These are phyloP conservation scores for Lanius ludovicianus DNA, from an alignment of 2,113 vertebrate genomes.

Conservation along the genomic window DNA sequence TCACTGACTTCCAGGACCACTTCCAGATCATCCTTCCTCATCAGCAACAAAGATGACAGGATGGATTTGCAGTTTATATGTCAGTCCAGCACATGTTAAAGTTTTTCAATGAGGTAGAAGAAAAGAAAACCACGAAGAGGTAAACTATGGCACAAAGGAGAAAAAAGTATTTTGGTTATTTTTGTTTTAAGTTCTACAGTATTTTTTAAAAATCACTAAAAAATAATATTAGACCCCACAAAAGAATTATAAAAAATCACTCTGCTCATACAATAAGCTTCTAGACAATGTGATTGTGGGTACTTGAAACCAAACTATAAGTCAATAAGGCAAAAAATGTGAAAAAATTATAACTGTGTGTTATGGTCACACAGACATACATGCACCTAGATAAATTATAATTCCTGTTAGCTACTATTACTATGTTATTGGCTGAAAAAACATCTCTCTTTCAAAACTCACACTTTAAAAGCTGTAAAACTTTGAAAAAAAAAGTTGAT, in stretches of 20 bases:
- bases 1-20: background rate
- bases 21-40: background rate
- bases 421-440: background rate
- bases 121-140: background rate
- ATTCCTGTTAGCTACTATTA: background rate
- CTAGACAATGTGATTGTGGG: background rate
- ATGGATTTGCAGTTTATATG: background rate
- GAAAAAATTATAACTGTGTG: background rate
- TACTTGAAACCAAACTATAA: background rate
- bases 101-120: background rate
- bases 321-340: background rate
- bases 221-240: background rate
- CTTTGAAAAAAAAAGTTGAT: background rate
- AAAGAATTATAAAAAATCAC: background rate
- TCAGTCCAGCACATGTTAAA: background rate
- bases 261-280: background rate
- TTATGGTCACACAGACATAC: background rate
- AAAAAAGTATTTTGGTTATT: background rate
- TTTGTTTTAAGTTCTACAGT: background rate
- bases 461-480: background rate
- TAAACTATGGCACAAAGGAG: background rate
- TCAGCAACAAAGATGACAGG: background rate
- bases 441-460: background rate
- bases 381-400: background rate
- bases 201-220: background rate